Evolutionary conservation across 1,140 invertebrate genomes (phyloP), one percentile per base, ranked within the genome.

Genomic region (Drosophila guanche): DNA sequence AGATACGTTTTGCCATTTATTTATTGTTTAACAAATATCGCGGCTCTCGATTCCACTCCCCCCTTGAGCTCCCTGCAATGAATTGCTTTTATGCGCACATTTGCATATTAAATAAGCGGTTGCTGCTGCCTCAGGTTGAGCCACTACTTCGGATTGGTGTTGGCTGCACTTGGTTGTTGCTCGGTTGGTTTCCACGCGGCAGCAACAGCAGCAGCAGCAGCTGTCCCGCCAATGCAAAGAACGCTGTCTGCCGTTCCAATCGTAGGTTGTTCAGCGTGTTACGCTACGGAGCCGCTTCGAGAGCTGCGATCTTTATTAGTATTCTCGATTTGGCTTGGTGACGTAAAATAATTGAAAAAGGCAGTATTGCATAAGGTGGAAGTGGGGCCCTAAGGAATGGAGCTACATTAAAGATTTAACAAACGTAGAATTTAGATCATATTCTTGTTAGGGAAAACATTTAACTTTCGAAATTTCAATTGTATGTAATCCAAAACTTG

Each of bases 51-150:
- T 61, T 37, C 33, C 33, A 37, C 33, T n/a, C 33, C 33, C 12
- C 33, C 33, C 33, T 37, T 37, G 10, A 10, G 33, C 73, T 88
- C 75, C 67, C 70, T 69, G 79, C 75, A 83, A 88, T 88, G 84
- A 83, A 88, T 88, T 75, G 84, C 71, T 80, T 88, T 88, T 88
- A 88, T 88, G 83, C 83, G 84, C 83, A 79, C 84, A 88, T 88
- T 88, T 88, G 83, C 83, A 88, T 88, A 83, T 88, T 89, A 89
- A 88, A 83, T 79, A 88, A 89, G 80, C 76, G 59, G 66, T 74
- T 40, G 62, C 33, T 29, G 48, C 63, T 54, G 33, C 48, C 51
- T 45, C 57, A 51, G 33, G 67, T 53, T 25, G 61, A 42, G 65
- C 42, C 59, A 72, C 47, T 76, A 63, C 73, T 20, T 20, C 16